phyloP scores from a whole-genome alignment of 2,888 invertebrate genomes.

The Eulithis prunata region DNA sequence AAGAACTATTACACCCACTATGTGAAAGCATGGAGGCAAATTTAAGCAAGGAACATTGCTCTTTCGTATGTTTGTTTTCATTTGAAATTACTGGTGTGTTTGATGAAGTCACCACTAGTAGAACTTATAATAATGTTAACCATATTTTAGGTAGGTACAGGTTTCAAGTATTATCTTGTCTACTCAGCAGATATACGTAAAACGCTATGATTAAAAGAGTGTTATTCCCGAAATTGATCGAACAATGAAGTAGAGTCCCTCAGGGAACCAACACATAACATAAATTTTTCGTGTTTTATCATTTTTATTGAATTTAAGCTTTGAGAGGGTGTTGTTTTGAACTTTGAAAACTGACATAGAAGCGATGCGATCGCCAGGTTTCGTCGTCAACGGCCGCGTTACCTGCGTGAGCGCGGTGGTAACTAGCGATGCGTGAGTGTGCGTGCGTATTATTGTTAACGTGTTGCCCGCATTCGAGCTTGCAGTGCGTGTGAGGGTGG shows the following conservation, averaged over 20 bases:
- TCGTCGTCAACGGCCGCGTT: slow-evolving; percentile 63
- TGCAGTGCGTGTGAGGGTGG: slow-evolving; percentile 85
- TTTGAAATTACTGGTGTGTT: no score
- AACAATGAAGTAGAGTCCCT: neutral
- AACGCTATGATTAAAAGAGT: neutral
- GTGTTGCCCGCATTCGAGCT: slow-evolving; percentile 80
- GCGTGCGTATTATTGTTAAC: slow-evolving; percentile 79
- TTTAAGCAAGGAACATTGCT: slow-evolving; percentile 47
- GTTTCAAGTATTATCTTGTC: neutral
- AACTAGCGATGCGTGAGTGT: slow-evolving; percentile 82
- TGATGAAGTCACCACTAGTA: neutral
- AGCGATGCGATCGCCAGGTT: slow-evolving; percentile 62
- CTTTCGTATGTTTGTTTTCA: slow-evolving; percentile 37
- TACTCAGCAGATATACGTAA: neutral
- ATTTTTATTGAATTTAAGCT: neutral
- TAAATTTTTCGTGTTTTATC: neutral
- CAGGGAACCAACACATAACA: neutral
- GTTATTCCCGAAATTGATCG: neutral
- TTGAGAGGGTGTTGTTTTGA: neutral
- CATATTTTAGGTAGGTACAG: neutral
- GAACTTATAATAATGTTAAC: slow-evolving; percentile 3
- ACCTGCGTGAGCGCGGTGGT: slow-evolving; percentile 83
- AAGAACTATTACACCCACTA: slow-evolving; percentile 41
- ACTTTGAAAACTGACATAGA: neutral
- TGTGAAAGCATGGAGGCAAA: slow-evolving; percentile 53